Conservation (phyloP, 2,797 vertebrate species). For the Alosa sapidissima region DNA sequence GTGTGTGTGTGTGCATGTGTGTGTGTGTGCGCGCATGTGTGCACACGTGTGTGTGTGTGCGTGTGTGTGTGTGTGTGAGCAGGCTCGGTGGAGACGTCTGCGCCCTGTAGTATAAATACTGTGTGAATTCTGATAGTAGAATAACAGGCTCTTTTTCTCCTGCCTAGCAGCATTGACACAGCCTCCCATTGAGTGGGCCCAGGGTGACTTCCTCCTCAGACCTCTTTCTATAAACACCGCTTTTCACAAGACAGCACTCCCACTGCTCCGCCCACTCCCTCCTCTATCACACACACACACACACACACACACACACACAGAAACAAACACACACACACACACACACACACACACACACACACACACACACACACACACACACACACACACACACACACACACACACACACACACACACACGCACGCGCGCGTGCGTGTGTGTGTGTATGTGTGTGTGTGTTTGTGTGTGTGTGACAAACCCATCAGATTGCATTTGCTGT, state of each 20-base stretch:
- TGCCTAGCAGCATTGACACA: constrained; percentile 43
- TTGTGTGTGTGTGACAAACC: neutral
- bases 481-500: neutral
- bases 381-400: no score
- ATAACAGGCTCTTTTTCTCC: constrained; percentile 43
- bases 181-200: constrained; percentile 46
- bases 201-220: constrained; percentile 35
- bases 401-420: no score
- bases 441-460: no score
- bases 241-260: constrained; percentile 1
- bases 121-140: constrained; percentile 47
- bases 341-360: no score
- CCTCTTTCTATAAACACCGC: constrained; percentile 28
- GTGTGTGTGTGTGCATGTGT: neutral
- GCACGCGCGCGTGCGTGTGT: no score
- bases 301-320: neutral
- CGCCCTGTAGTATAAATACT: constrained; percentile 42
- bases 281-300: no score
- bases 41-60: constrained; percentile 18
- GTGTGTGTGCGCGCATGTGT: neutral
- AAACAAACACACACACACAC: no score
- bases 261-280: no score
- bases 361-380: no score
- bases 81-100: neutral
- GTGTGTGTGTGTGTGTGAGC: constrained; percentile 14